These are phyloP conservation scores for Scyliorhinus canicula DNA, from an alignment of 2,797 vertebrate genomes.

Conservation along the genomic window DNA sequence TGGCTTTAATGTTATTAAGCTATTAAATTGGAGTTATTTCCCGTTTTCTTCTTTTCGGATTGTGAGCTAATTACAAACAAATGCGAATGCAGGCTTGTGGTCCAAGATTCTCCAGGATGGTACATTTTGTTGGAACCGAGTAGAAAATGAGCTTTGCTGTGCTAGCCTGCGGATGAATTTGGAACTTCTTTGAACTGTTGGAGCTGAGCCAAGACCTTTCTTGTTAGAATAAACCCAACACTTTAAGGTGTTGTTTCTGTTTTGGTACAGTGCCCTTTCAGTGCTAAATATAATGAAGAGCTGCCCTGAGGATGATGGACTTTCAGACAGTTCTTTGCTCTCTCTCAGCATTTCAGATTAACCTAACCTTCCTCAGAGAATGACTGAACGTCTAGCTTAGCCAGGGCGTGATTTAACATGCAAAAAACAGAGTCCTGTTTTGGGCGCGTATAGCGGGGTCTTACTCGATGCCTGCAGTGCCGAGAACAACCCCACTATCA, in stretches of 20 bases:
- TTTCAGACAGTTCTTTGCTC: background rate
- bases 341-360: background rate
- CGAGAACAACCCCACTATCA: no score
- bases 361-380: background rate
- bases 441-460: no score
- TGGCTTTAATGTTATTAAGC: slow-evolving; percentile 15
- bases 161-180: background rate
- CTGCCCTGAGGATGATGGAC: background rate
- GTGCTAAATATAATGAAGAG: background rate
- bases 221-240: background rate
- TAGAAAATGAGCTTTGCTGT: background rate
- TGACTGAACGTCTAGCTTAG: background rate
- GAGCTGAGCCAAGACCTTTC: background rate
- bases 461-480: no score
- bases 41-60: background rate
- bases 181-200: background rate
- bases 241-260: background rate
- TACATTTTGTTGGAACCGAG: background rate
- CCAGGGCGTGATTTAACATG: no score
- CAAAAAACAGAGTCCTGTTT: no score
- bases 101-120: background rate
- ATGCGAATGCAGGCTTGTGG: background rate
- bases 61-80: background rate
- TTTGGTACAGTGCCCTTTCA: background rate
- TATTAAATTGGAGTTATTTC: background rate